A percentile compares a stretch with the other conserved stretches of the same genome.
phyloP scores from a whole-genome alignment of 2,888 invertebrate species.

The Caenorhabditis parvicauda region DNA sequence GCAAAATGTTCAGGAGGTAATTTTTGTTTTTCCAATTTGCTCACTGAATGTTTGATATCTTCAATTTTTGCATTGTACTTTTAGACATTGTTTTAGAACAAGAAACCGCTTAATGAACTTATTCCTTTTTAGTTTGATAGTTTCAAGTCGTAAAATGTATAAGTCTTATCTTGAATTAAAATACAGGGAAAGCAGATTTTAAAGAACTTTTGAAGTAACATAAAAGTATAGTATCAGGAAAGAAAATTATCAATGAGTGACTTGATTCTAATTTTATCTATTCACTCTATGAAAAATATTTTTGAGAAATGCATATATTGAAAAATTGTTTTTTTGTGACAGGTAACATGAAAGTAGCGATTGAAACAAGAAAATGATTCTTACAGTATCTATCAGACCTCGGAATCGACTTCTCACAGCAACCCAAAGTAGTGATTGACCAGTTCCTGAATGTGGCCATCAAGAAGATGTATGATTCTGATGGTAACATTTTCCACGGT shows the following conservation, averaged over 20 bases:
- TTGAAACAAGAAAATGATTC: neutral
- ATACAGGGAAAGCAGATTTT: no score
- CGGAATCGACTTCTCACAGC: slow-evolving; percentile 16
- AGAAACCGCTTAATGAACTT: no score
- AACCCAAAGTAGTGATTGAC: slow-evolving; percentile 25
- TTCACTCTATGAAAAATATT: neutral
- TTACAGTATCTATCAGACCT: slow-evolving; percentile 32
- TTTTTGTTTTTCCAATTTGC: neutral
- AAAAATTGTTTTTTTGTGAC: neutral
- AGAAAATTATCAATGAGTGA: no score
- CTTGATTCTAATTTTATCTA: neutral
- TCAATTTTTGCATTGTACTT: no score
- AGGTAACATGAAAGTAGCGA: no score
- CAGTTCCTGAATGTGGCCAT: slow-evolving; percentile 28
- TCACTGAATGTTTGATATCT: no score
- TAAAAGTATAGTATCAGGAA: no score
- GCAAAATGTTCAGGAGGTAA: slow-evolving; percentile 19
- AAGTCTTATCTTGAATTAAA: no score
- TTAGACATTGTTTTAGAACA: no score
- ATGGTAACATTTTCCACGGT: slow-evolving; percentile 10
- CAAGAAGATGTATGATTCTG: slow-evolving; percentile 27
- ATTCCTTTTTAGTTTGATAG: no score
- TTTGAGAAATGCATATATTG: neutral
- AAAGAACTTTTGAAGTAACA: no score
- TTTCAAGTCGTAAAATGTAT: no score